phyloP scores from a whole-genome alignment of 2,113 vertebrate species.

The Mustela nigripes region DNA sequence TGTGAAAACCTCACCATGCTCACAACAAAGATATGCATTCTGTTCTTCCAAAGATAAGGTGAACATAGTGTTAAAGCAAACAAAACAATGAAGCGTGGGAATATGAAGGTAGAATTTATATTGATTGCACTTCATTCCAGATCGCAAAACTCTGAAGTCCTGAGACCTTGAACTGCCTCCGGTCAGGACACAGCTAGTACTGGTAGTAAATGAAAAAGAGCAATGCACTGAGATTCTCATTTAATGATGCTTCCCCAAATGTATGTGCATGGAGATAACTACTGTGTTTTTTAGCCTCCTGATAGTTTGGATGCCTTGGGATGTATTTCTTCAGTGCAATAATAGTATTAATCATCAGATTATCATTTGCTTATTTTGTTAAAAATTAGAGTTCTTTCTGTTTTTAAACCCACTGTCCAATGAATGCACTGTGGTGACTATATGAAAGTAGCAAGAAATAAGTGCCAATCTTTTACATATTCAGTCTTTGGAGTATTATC shows the following conservation, averaged over 20 bases:
- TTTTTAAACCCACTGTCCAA: constrained; percentile 65
- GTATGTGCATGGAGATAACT: constrained; percentile 57
- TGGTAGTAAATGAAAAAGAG: constrained; percentile 54
- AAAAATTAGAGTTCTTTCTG: constrained; percentile 66
- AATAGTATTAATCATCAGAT: constrained; percentile 76
- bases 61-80: constrained; percentile 80
- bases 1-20: constrained; percentile 30
- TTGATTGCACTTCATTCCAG: constrained; percentile 71
- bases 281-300: constrained; percentile 53
- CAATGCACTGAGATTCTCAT: constrained; percentile 63
- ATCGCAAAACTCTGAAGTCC: constrained; percentile 67
- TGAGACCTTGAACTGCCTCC: constrained; percentile 69
- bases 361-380: constrained; percentile 76
- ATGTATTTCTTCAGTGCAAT: constrained; percentile 73
- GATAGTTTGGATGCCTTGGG: constrained; percentile 58
- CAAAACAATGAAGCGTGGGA: constrained; percentile 68
- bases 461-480: neutral
- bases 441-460: constrained; percentile 12
- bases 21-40: constrained; percentile 64
- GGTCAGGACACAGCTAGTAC: constrained; percentile 55
- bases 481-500: neutral
- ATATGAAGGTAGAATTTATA: constrained; percentile 76
- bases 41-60: constrained; percentile 78
- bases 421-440: constrained; percentile 43
- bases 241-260: constrained; percentile 74